phyloP scores from a whole-genome alignment of 2,888 invertebrate species.

The Gisinianus flammeolus region DNA sequence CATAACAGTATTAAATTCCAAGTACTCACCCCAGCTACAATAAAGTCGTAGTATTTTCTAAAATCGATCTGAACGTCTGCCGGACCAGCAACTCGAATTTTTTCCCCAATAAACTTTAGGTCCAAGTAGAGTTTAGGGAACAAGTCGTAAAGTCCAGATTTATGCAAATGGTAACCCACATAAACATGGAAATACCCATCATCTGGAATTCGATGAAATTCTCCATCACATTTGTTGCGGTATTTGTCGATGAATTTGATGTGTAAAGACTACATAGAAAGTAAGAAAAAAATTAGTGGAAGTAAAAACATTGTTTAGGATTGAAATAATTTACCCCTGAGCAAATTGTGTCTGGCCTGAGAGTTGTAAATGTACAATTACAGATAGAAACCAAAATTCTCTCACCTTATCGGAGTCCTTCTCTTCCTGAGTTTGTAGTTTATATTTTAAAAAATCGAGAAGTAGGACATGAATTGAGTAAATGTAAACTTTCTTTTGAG shows the following conservation, averaged over 20 bases:
- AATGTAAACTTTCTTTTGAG: slow-evolving; percentile 68
- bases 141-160: slow-evolving; percentile 64
- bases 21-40: slow-evolving; percentile 66
- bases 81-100: slow-evolving; percentile 71
- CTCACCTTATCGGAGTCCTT: slow-evolving; percentile 13
- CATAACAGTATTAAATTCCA: neutral
- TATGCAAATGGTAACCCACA: slow-evolving; percentile 73
- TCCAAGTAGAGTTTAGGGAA: slow-evolving; percentile 71
- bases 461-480: slow-evolving; percentile 76
- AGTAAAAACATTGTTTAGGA: too few species aligned
- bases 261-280: slow-evolving; percentile 65
- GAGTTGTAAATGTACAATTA: too few species aligned
- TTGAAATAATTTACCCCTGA: too few species aligned
- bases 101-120: slow-evolving; percentile 73
- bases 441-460: slow-evolving; percentile 68
- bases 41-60: slow-evolving; percentile 69
- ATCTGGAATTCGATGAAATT: slow-evolving; percentile 69
- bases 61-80: slow-evolving; percentile 74
- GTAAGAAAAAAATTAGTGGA: neutral
- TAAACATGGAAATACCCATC: slow-evolving; percentile 77
- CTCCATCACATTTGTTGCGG: slow-evolving; percentile 63
- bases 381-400: too few species aligned
- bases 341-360: too few species aligned
- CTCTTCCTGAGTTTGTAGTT: slow-evolving; percentile 32
- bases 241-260: slow-evolving; percentile 69